A percentile compares a stretch with the other conserved stretches of the same genome.
Conservation (phyloP, 2,113 vertebrate genomes). For the Podilymbus podiceps region DNA sequence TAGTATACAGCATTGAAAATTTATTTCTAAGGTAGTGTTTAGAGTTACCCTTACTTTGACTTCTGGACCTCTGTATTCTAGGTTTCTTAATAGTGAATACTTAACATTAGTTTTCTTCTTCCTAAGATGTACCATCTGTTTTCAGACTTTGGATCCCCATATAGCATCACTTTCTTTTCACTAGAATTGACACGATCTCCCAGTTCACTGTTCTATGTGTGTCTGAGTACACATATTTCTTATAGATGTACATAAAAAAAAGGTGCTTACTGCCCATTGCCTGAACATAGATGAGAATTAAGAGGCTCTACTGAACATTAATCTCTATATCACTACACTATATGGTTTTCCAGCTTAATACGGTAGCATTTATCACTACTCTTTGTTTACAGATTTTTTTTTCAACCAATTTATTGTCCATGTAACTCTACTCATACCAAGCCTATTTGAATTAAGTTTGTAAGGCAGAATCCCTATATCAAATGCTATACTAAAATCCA, state of each 20-base stretch:
- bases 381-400: conserved; percentile 1
- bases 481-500: not conserved
- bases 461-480: not conserved
- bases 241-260: not conserved
- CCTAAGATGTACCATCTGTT: not conserved
- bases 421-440: not conserved
- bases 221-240: not conserved
- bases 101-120: not conserved
- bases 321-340: not conserved
- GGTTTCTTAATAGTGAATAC: not conserved
- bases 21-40: not conserved
- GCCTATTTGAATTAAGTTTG: not conserved
- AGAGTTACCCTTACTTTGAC: not conserved
- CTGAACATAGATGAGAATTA: not conserved
- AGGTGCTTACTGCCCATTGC: not conserved
- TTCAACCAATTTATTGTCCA: not conserved
- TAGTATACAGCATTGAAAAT: not conserved
- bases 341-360: not conserved
- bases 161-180: accelerated
- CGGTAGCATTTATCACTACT: not conserved
- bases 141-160: not conserved
- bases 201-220: not conserved
- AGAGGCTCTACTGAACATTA: not conserved
- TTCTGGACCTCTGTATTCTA: not conserved
- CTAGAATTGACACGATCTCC: not conserved